Base-by-base conservation (phyloP, 2,113 vertebrate genomes). In the Zosterops borbonicus region DNA sequence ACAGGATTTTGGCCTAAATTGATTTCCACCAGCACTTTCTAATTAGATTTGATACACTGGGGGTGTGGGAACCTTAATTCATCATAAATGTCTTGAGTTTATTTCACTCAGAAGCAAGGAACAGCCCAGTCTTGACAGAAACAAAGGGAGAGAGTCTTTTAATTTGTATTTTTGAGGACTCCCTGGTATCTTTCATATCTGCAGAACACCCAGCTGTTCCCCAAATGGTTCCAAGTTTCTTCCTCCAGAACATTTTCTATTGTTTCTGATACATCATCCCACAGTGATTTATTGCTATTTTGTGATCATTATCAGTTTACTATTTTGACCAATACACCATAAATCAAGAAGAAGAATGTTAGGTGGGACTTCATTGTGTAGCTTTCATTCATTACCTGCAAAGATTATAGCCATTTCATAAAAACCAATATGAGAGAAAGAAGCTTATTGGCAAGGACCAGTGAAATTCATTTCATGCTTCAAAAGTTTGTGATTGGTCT, bases 381-480 rank as follows among this genome's bases (percentile, higher is more conserved):
- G 97, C 97, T 97, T 98, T 98, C 89, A 83, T 97, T 97, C 98
- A 98, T 97, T 98, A 98, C 97, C 96, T 97, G 93, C 92, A 97
- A 97, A 97, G 97, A 98, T 97, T 98, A 98, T 89, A 96, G 97
- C 97, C 95, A 94, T 97, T 98, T 97, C 92, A 96, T 97, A 97
- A 97, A 98, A 97, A 87, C 84, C 98, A 98, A 97, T 98, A 97
- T 97, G 95, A 91, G 87, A 89, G 91, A 97, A 97, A 96, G 96
- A 96, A 95, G 96, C 94, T 97, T 97, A 97, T 96, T 98, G 97
- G 97, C 75, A 81, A 96, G 97, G 95, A 95, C 94, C 90, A 94
- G 96, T 90, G 92, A 97, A 98, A 98, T 97, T 98, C 97, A 98
- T 98, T 98, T 98, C 97, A 98, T 98, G 98, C 97, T 98, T 98